phyloP scores from a whole-genome alignment of 2,113 vertebrate genomes.

The Rhynchomys soricoides region DNA sequence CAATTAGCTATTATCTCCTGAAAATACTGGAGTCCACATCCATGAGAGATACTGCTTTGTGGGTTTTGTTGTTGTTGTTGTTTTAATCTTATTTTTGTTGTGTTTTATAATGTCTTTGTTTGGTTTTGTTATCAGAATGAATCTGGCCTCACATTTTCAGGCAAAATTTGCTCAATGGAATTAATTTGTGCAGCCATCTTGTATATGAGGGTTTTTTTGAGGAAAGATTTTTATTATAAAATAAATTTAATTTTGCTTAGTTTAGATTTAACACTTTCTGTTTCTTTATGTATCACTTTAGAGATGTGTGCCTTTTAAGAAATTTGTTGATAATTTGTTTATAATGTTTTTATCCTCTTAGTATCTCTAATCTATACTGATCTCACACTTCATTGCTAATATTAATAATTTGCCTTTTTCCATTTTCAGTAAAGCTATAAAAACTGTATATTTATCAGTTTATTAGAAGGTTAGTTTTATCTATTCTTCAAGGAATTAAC shows the following conservation, averaged over 20 bases:
- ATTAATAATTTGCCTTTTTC: background rate
- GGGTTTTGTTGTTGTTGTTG: background rate
- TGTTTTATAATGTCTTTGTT: background rate
- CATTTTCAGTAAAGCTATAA: background rate
- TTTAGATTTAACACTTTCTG: background rate
- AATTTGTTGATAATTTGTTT: background rate
- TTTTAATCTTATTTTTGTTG: background rate
- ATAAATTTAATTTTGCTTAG: background rate
- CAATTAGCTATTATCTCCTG: background rate
- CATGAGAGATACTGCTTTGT: background rate
- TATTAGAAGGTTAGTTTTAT: constrained; percentile 1
- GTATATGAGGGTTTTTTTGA: background rate
- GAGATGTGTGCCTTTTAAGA: background rate
- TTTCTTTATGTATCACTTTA: constrained; percentile 27
- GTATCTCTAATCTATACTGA: background rate
- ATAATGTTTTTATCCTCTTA: background rate
- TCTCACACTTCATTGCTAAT: background rate
- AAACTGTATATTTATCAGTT: background rate
- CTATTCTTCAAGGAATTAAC: background rate
- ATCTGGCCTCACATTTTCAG: background rate
- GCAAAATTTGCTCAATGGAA: background rate
- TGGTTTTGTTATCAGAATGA: background rate
- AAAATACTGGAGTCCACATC: background rate
- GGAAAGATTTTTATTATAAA: background rate
- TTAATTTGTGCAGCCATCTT: background rate